These are phyloP conservation scores for Novumbra hubbsi DNA, from an alignment of 2,797 vertebrate genomes.

Conservation along the genomic window DNA sequence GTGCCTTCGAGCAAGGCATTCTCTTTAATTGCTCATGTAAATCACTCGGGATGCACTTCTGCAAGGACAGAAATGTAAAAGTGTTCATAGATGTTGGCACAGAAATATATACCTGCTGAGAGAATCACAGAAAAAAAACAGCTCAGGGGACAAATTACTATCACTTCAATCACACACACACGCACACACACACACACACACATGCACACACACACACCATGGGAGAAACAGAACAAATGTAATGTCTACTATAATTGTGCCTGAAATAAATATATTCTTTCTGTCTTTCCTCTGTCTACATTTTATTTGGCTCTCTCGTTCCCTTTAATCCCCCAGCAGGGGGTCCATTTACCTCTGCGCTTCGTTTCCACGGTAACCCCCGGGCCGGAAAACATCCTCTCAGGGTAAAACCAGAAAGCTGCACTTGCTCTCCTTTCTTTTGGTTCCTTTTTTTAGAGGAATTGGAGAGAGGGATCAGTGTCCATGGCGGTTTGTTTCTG, in stretches of 20 bases:
- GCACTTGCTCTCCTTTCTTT: not conserved
- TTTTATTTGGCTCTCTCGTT: not conserved
- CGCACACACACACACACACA: not conserved
- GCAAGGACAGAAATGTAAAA: no score
- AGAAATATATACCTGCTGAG: not conserved
- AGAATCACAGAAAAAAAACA: not conserved
- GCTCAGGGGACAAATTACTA: not conserved
- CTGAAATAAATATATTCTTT: not conserved
- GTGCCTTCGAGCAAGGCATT: no score
- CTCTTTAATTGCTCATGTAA: no score
- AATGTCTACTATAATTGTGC: not conserved
- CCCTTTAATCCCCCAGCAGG: not conserved
- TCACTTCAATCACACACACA: not conserved
- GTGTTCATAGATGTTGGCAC: no score
- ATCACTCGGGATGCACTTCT: no score
- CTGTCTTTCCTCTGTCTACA: no score
- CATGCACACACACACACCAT: not conserved
- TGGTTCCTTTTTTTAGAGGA: not conserved
- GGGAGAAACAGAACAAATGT: not conserved
- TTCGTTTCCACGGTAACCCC: not conserved
- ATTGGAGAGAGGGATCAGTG: slow-evolving; percentile 14
- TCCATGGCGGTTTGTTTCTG: slow-evolving; percentile 38
- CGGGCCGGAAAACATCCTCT: not conserved
- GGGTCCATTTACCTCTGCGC: not conserved
- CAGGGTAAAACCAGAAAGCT: not conserved